A percentile compares a stretch with the other conserved stretches of the same genome.
phyloP scores from a whole-genome alignment of 1,140 invertebrate species.

The Halesus radiatus region DNA sequence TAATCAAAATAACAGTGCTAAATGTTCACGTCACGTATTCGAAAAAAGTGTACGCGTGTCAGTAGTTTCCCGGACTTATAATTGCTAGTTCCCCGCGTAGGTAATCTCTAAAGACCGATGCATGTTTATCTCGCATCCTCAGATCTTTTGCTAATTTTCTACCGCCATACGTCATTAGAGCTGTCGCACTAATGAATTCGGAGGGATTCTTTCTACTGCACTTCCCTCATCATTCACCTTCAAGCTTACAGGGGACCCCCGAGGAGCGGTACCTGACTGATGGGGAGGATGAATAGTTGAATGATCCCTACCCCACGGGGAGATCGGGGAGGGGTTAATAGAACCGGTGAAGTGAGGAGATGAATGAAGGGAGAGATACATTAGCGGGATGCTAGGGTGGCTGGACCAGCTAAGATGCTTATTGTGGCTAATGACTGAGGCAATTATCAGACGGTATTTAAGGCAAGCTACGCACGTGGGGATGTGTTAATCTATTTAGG shows the following conservation, averaged over 20 bases:
- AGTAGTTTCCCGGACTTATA: no score
- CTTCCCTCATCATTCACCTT: not conserved
- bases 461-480: not conserved
- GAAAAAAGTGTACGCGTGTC: no score
- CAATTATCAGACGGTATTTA: slow-evolving; percentile 4
- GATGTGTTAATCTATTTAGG: no score
- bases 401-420: no score
- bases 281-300: not conserved
- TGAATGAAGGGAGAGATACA: not conserved
- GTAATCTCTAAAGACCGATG: no score
- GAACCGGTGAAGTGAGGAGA: not conserved
- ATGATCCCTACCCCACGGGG: not conserved
- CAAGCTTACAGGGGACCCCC: not conserved
- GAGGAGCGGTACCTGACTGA: not conserved
- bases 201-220: not conserved
- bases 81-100: no score
- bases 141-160: not conserved
- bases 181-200: slow-evolving; percentile 16
- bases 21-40: no score
- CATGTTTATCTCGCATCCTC: no score
- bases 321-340: no score
- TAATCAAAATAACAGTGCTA: no score
- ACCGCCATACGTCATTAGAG: slow-evolving; percentile 4
- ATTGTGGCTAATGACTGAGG: slow-evolving; percentile 20
- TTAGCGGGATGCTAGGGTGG: not conserved